phyloP scores from a whole-genome alignment of 2,888 invertebrate genomes.

The Chouioia cunea region DNA sequence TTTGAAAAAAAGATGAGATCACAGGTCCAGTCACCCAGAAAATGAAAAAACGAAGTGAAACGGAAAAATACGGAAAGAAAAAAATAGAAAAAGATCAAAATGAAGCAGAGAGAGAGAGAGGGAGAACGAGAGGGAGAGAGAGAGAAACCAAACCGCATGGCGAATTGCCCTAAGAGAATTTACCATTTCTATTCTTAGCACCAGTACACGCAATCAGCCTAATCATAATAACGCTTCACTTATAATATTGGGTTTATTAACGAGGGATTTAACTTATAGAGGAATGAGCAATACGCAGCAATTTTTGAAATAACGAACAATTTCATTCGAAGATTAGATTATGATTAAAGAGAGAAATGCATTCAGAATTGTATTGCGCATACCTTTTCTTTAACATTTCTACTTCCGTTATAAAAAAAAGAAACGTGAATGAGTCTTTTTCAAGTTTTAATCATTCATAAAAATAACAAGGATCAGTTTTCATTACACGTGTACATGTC shows the following conservation, averaged over 20 bases:
- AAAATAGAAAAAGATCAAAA: constrained; percentile 14
- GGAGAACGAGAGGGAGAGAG: background rate
- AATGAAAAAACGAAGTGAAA: constrained; percentile 16
- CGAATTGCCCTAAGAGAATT: constrained; percentile 2
- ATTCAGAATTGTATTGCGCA: too few species aligned
- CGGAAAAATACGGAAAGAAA: constrained; percentile 1
- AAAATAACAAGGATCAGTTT: too few species aligned
- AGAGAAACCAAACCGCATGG: constrained; percentile 36
- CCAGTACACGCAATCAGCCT: constrained; percentile 55
- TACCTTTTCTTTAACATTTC: too few species aligned
- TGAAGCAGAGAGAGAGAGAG: constrained; percentile 31
- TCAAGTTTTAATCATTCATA: too few species aligned
- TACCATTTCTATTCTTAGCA: constrained; percentile 45
- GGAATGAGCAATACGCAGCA: too few species aligned
- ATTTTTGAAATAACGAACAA: too few species aligned
- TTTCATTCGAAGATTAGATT: too few species aligned
- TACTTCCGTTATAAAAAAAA: too few species aligned
- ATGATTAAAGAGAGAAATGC: too few species aligned
- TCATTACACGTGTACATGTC: too few species aligned
- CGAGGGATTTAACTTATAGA: too few species aligned
- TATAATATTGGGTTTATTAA: constrained; percentile 35
- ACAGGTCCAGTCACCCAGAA: constrained; percentile 3
- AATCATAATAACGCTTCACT: constrained; percentile 58
- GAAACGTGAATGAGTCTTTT: constrained; percentile 47
- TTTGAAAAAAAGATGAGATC: constrained; percentile 3